Evolutionary conservation across 2,113 vertebrate species (phyloP).

Genomic region (Varanus salvator): DNA sequence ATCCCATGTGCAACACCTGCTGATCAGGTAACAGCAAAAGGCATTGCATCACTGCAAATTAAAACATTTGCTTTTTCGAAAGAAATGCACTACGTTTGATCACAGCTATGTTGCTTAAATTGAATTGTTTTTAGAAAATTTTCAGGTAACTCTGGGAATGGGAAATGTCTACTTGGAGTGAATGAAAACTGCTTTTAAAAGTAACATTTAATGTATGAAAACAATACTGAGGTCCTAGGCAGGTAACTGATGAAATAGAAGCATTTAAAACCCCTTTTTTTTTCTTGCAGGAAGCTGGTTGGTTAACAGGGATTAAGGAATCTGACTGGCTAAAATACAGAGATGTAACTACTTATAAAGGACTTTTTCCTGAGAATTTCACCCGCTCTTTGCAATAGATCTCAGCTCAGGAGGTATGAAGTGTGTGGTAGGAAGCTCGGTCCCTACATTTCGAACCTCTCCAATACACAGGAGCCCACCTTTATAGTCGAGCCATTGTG

Average conservation of each 20-base stretch:
- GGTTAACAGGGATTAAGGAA: constrained; percentile 93
- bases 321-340: constrained; percentile 88
- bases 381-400: constrained; percentile 84
- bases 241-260: not conserved
- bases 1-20: constrained; percentile 86
- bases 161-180: not conserved
- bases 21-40: constrained; percentile 86
- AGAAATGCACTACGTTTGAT: not conserved
- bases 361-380: constrained; percentile 98
- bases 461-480: constrained; percentile 69
- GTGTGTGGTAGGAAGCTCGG: constrained; percentile 44
- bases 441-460: constrained; percentile 68
- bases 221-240: not conserved
- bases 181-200: not conserved
- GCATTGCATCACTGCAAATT: not conserved
- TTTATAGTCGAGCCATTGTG: constrained; percentile 64
- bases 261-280: not conserved
- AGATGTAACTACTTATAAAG: constrained; percentile 80
- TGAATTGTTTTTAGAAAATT: not conserved
- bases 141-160: not conserved
- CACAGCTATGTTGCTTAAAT: not conserved
- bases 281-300: constrained; percentile 92
- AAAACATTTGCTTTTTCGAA: not conserved
- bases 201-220: not conserved
- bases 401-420: not conserved